Percentiles rank a stretch among this genome's conserved stretches.
These are phyloP conservation scores for Nephotettix cincticeps DNA, from an alignment of 1,140 invertebrate species.

Conservation along the genomic window DNA sequence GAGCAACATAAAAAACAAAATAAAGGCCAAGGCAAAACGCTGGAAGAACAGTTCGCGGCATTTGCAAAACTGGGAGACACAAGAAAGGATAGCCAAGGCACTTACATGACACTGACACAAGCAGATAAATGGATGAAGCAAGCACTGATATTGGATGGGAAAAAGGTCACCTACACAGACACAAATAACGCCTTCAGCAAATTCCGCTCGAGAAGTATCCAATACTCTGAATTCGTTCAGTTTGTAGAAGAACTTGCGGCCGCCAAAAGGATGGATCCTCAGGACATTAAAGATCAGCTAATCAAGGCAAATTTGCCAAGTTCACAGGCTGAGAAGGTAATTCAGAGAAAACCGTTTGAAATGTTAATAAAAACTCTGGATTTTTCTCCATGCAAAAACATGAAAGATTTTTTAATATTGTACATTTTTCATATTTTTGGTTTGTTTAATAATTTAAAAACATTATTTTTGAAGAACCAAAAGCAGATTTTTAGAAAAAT, in stretches of 20 bases:
- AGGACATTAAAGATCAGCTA: slow-evolving; percentile 75
- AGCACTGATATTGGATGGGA: slow-evolving; percentile 68
- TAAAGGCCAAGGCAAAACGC: too few relatives aligned
- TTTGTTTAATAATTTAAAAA: too few relatives aligned
- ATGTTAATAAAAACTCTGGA: too few relatives aligned
- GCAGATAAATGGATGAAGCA: slow-evolving; percentile 80
- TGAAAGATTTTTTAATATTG: too few relatives aligned
- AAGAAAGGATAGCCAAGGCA: slow-evolving; percentile 59
- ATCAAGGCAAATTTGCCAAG: slow-evolving; percentile 73
- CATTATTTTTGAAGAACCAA: too few relatives aligned
- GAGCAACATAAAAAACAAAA: too few relatives aligned
- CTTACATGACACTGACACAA: slow-evolving; percentile 64
- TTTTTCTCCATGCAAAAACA: too few relatives aligned
- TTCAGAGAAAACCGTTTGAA: too few relatives aligned
- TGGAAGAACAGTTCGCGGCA: too few relatives aligned
- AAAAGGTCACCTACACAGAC: slow-evolving; percentile 67
- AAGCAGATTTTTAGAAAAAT: too few relatives aligned
- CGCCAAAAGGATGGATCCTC: slow-evolving; percentile 70
- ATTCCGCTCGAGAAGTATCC: slow-evolving; percentile 50
- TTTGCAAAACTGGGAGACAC: too few relatives aligned
- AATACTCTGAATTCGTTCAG: slow-evolving; percentile 67
- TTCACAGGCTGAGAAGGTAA: slow-evolving; percentile 29
- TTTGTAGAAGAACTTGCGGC: slow-evolving; percentile 79
- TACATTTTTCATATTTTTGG: too few relatives aligned
- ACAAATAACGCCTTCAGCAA: slow-evolving; percentile 67